Percentiles rank a stretch among this genome's conserved stretches.
These are phyloP conservation scores for Beris morrisii DNA, from an alignment of 2,888 invertebrate species.

Conservation along the genomic window DNA sequence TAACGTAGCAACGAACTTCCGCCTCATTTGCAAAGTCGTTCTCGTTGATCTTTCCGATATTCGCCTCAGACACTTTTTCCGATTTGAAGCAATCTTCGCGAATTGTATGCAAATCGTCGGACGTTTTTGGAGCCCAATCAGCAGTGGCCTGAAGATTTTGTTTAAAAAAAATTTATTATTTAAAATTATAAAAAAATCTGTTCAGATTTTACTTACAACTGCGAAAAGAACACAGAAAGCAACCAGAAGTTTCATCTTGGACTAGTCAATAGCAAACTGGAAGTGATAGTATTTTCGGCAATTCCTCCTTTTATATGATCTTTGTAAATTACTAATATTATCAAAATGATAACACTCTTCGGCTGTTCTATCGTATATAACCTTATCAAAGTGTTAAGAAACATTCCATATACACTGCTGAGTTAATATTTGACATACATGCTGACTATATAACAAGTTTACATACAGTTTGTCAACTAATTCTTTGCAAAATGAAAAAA, in stretches of 20 bases:
- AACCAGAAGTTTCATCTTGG: slow-evolving; percentile 3
- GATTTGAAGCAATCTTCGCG: slow-evolving; percentile 15
- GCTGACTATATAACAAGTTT: no score
- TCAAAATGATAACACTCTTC: no score
- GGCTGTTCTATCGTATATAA: no score
- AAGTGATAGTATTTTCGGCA: no score
- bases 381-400: no score
- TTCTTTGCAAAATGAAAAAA: no score
- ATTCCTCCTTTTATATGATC: no score
- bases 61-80: neutral
- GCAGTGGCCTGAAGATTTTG: neutral
- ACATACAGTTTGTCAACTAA: no score
- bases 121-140: slow-evolving; percentile 16
- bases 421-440: no score
- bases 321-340: no score
- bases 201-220: neutral
- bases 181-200: neutral
- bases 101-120: neutral
- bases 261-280: no score
- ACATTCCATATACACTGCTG: no score
- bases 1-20: slow-evolving; percentile 7
- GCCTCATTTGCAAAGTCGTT: neutral
- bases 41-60: neutral
- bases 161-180: neutral
- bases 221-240: neutral